These are phyloP conservation scores for Brachionus angularis DNA, from an alignment of 1,140 invertebrate species.

Conservation along the genomic window DNA sequence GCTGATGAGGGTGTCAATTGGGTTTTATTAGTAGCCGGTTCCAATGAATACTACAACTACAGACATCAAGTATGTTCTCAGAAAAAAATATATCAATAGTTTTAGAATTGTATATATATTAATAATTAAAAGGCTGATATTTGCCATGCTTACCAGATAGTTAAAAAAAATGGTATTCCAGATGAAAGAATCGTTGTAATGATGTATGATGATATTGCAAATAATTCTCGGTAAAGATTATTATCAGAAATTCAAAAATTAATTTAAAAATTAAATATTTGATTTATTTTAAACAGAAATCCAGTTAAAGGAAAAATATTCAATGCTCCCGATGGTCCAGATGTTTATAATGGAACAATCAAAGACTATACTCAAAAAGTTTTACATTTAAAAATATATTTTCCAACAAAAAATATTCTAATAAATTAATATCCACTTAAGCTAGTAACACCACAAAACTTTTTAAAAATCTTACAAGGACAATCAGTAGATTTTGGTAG, in stretches of 20 bases:
- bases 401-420: not conserved
- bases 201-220: conserved; percentile 67
- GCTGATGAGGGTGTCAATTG: conserved; percentile 58
- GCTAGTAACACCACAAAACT: conserved; percentile 62
- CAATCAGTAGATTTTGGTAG: conserved; percentile 59
- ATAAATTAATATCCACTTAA: conserved; percentile 48
- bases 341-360: conserved; percentile 63
- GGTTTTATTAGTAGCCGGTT: conserved; percentile 65
- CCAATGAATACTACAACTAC: conserved; percentile 63
- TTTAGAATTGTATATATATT: no score
- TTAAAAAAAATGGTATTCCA: conserved; percentile 63
- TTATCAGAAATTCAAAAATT: conserved; percentile 47
- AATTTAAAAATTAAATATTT: conserved; percentile 10
- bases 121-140: conserved; percentile 63
- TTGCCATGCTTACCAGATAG: conserved; percentile 65
- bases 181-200: conserved; percentile 64
- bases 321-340: conserved; percentile 62
- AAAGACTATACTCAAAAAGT: conserved; percentile 63
- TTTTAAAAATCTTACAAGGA: conserved; percentile 63
- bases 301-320: conserved; percentile 63
- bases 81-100: not conserved
- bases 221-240: conserved; percentile 61
- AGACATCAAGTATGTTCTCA: conserved; percentile 62
- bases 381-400: conserved; percentile 42
- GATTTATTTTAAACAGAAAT: conserved; percentile 60